Evolutionary conservation across 2,888 invertebrate genomes (phyloP).

Genomic region (Hypomecis atomaria): DNA sequence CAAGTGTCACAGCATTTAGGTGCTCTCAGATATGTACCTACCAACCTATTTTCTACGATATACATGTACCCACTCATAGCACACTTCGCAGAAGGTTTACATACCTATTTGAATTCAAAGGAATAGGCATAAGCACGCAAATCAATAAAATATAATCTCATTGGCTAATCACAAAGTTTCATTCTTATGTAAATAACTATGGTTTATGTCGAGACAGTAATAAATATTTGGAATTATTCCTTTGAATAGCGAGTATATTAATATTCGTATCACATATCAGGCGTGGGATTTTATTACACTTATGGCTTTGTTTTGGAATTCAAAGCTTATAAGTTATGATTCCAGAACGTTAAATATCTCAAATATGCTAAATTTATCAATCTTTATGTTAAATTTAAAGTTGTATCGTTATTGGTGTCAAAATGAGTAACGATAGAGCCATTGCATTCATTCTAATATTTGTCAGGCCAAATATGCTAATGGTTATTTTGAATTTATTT

Average conservation of each 20-base stretch:
- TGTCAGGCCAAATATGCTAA: constrained; percentile 13
- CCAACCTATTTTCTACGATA: too few species aligned
- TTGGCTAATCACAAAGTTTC: constrained; percentile 4
- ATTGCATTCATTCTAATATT: constrained; percentile 3
- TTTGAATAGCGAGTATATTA: constrained; percentile 16
- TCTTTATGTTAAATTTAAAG: constrained; percentile 8
- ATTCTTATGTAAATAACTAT: constrained; percentile 11
- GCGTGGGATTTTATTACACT: constrained; percentile 27
- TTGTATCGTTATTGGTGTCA: constrained; percentile 11
- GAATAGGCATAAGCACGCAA: too few species aligned
- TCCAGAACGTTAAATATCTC: constrained; percentile 27
- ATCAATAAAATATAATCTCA: neutral
- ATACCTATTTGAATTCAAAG: too few species aligned
- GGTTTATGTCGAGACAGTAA: constrained; percentile 18
- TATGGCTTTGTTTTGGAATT: constrained; percentile 27
- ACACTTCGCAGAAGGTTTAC: too few species aligned
- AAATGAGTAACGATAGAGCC: constrained; percentile 1
- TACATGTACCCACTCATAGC: too few species aligned
- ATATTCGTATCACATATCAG: constrained; percentile 27
- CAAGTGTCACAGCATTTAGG: too few species aligned
- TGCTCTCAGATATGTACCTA: too few species aligned
- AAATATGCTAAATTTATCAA: constrained; percentile 27
- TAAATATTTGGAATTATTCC: constrained; percentile 14
- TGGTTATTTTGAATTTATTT: neutral
- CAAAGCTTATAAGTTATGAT: constrained; percentile 23